phyloP scores from a whole-genome alignment of 2,888 invertebrate species.

The Gerris lacustris region DNA sequence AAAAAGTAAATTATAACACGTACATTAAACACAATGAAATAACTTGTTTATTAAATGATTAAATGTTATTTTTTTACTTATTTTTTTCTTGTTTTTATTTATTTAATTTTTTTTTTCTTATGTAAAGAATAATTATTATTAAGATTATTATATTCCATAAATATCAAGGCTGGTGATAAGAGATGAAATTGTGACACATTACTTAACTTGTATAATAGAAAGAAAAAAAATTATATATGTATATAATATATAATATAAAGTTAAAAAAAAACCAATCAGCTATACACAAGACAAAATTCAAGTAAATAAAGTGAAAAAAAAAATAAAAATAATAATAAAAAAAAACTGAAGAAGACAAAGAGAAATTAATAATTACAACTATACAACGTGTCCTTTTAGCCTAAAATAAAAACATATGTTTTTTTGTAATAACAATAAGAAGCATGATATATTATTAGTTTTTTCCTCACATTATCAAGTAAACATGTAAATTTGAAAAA shows the following conservation, averaged over 20 bases:
- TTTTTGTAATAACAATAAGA: conserved; percentile 12
- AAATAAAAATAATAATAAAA: too few species aligned
- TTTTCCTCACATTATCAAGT: too few species aligned
- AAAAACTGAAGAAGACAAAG: too few species aligned
- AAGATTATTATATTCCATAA: conserved; percentile 8
- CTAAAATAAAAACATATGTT: conserved; percentile 13
- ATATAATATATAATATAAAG: too few species aligned
- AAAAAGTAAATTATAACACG: background rate
- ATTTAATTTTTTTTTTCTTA: background rate
- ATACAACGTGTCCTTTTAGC: conserved; percentile 8
- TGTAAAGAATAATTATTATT: conserved; percentile 9
- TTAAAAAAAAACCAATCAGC: too few species aligned
- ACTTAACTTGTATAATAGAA: too few species aligned
- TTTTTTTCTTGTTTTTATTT: background rate
- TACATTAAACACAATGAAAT: background rate
- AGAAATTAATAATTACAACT: too few species aligned
- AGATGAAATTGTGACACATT: conserved; percentile 4
- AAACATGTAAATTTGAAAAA: too few species aligned
- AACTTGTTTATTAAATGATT: background rate
- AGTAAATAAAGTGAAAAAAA: too few species aligned
- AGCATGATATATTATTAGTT: too few species aligned
- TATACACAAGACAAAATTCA: too few species aligned
- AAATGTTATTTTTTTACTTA: background rate
- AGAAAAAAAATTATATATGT: too few species aligned
- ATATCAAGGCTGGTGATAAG: conserved; percentile 14